Percentiles rank a stretch among this genome's conserved stretches.
Conservation (phyloP, 2,797 vertebrate genomes). For the Allobates femoralis region DNA sequence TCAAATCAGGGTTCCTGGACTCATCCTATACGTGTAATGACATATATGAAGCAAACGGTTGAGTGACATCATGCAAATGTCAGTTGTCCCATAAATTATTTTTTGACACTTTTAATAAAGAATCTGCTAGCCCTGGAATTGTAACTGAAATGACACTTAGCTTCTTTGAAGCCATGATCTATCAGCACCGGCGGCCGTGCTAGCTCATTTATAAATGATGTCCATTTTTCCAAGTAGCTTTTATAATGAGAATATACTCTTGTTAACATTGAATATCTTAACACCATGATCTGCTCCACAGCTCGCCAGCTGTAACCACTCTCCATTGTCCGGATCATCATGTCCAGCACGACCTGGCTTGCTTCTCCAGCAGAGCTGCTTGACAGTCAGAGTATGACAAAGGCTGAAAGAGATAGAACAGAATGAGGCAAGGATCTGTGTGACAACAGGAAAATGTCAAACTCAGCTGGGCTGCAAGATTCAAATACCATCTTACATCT, state of each 20-base stretch:
- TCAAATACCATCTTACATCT: constrained; percentile 65
- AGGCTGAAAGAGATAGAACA: constrained; percentile 76
- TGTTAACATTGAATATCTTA: constrained; percentile 91
- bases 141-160: constrained; percentile 19
- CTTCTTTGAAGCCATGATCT: constrained; percentile 48
- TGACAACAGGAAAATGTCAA: constrained; percentile 68
- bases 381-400: constrained; percentile 89
- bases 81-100: background rate
- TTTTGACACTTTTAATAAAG: background rate
- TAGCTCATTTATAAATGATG: constrained; percentile 18
- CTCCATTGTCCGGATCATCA: constrained; percentile 71
- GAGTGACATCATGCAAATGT: constrained; percentile 11
- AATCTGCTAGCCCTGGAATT: background rate
- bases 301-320: constrained; percentile 91
- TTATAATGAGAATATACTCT: constrained; percentile 66
- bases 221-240: background rate
- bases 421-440: constrained; percentile 64
- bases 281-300: constrained; percentile 89
- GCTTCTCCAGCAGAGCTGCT: constrained; percentile 89
- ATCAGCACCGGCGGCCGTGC: background rate
- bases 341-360: constrained; percentile 74
- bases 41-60: background rate
- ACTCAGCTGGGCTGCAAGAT: constrained; percentile 64
- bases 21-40: background rate
- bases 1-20: background rate